Conservation (phyloP, 2,113 vertebrate species). For the Gobiocypris rarus region DNA sequence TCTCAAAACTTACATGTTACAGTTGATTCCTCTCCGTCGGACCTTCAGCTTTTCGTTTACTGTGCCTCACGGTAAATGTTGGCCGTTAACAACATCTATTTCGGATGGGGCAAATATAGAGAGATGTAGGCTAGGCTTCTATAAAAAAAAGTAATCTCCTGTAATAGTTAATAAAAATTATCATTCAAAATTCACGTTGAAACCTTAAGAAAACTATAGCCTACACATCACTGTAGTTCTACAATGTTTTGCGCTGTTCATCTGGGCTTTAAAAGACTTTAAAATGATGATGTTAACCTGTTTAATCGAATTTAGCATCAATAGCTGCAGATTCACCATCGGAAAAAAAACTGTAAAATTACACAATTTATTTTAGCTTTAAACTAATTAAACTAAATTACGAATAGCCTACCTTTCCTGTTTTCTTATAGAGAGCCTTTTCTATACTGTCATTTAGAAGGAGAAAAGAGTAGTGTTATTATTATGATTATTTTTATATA, state of each 20-base stretch:
- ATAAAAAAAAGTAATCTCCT: neutral
- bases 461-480: neutral
- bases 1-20: slow-evolving; percentile 24
- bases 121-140: neutral
- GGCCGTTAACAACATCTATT: neutral
- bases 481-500: neutral
- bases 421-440: neutral
- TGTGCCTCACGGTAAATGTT: neutral
- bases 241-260: neutral
- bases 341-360: neutral
- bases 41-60: neutral
- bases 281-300: neutral
- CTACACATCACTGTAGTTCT: neutral
- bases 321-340: neutral
- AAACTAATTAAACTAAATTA: neutral
- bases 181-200: neutral
- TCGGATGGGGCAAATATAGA: neutral
- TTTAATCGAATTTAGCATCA: neutral
- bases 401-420: neutral
- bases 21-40: neutral
- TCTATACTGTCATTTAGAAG: neutral
- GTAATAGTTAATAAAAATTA: neutral
- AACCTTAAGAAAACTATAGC: neutral
- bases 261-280: neutral
- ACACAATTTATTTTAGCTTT: neutral